Conservation (phyloP, 30 jellyfish, hydroid and myxozoan genomes). For the Cassiopea xamachana region DNA sequence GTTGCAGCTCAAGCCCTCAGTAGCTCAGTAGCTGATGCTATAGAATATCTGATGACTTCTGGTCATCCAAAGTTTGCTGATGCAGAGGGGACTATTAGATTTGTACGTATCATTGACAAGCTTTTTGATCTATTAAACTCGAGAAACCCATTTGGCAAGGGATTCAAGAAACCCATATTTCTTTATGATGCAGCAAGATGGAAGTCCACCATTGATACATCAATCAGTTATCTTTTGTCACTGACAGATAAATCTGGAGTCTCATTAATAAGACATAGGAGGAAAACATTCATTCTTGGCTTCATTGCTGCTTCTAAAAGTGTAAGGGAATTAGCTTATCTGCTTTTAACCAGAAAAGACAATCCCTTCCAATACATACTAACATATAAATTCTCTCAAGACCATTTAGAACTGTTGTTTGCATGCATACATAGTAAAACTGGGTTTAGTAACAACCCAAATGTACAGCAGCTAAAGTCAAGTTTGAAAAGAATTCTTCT, state of each 20-base stretch:
- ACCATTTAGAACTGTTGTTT: slow-evolving; percentile 70
- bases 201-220: slow-evolving; percentile 19
- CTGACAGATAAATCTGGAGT: slow-evolving; percentile 30
- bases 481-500: slow-evolving; percentile 35
- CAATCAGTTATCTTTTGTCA: slow-evolving; percentile 13
- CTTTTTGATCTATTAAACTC: slow-evolving; percentile 55
- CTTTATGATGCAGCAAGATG: slow-evolving; percentile 1
- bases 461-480: slow-evolving; percentile 47
- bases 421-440: slow-evolving; percentile 58
- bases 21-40: slow-evolving; percentile 74
- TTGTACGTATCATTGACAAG: slow-evolving; percentile 16
- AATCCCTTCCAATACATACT: slow-evolving; percentile 64
- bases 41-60: slow-evolving; percentile 23
- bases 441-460: slow-evolving; percentile 66
- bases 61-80: slow-evolving; percentile 38
- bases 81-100: slow-evolving; percentile 53
- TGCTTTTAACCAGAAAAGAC: slow-evolving; percentile 19
- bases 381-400: slow-evolving; percentile 73
- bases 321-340: slow-evolving; percentile 22
- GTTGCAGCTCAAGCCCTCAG: slow-evolving; percentile 51
- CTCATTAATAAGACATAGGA: slow-evolving; percentile 45
- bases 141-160: slow-evolving; percentile 54
- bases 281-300: slow-evolving; percentile 62
- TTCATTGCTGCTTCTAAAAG: slow-evolving; percentile 30
- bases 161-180: slow-evolving; percentile 34